Conservation (phyloP, 2,797 vertebrate genomes). For the Chanos chanos region DNA sequence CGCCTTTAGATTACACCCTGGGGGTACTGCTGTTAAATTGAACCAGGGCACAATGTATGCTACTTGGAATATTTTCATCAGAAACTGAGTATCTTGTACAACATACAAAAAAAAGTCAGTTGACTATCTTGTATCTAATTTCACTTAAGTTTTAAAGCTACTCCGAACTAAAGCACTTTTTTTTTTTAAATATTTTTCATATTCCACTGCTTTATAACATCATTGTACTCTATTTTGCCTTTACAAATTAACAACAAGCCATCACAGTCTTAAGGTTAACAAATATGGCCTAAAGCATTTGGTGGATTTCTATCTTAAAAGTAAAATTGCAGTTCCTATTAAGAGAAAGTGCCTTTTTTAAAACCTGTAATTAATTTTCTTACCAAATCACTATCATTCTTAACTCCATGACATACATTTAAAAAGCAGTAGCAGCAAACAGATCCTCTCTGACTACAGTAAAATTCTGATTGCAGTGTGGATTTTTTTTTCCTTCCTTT, state of each 20-base stretch:
- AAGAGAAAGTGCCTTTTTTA: constrained; percentile 23
- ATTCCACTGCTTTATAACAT: no score
- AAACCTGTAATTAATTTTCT: constrained; percentile 14
- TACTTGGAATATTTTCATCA: no score
- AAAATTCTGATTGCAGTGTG: constrained; percentile 3
- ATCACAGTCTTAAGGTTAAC: constrained; percentile 2
- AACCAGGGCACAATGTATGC: not conserved
- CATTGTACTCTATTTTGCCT: not conserved
- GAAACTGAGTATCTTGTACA: not conserved
- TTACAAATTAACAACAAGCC: constrained; percentile 14
- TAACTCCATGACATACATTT: constrained; percentile 7
- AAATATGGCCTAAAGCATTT: not conserved
- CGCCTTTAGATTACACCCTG: no score
- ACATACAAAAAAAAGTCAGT: constrained; percentile 1
- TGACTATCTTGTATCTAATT: not conserved
- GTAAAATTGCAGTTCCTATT: not conserved
- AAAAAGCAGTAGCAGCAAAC: constrained; percentile 21
- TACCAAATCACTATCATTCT: not conserved
- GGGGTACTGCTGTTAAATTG: not conserved
- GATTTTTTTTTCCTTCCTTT: not conserved
- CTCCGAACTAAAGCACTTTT: no score
- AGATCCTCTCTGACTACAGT: constrained; percentile 12
- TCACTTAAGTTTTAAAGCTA: no score
- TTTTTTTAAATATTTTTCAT: not conserved
- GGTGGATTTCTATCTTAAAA: not conserved